Base-by-base conservation (phyloP, 2,888 invertebrate species). In the Copidosoma aretas region DNA sequence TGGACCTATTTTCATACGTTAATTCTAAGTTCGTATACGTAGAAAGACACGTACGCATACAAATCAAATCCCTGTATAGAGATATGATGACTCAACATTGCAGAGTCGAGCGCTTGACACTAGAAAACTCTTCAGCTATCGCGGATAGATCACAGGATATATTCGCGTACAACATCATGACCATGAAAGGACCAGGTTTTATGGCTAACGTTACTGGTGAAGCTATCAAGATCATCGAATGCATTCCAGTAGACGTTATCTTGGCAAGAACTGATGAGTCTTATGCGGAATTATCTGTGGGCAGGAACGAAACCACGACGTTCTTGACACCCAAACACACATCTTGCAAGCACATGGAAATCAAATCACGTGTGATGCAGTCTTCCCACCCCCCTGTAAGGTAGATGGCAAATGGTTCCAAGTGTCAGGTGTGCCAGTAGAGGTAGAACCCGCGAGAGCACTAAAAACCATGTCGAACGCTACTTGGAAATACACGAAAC, bases 11-110 rank as follows among this genome's bases (percentile, higher is more conserved):
- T 12, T 39, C 67, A 0, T 77, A 77, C 51, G 68, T 77, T 1
- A 78, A 76, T 25, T 68, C 73, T 1, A 78, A 79, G 71, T 76
- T 79, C 12, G 61, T 79, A 4, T 79, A 78, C 56, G 66, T 73
- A 0, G 77, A 78, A 64, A 74, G 75, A 62, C 73, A 77, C 10
- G 71, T 76, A 1, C 69, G 75, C 22, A 56, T 59, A 10, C 67
- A 72, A 17, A 21, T 78, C 0, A 52, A 73, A 10, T 10, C 41
- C 10, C 25, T 77, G 0, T 78, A 78, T 46, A 17, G 62, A 1
- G 73, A 79, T n/a, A 71, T 77, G 0, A 17, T 77, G 2, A 53
- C 70, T 10, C 71, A 77, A 19, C 64, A 71, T 25, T 80, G 80
- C 49, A 53, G 75, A 15, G 1, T 77, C 1, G 75, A 77, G 25